Conservation (phyloP, 2,113 vertebrate species). For the Rhinolophus sinicus region DNA sequence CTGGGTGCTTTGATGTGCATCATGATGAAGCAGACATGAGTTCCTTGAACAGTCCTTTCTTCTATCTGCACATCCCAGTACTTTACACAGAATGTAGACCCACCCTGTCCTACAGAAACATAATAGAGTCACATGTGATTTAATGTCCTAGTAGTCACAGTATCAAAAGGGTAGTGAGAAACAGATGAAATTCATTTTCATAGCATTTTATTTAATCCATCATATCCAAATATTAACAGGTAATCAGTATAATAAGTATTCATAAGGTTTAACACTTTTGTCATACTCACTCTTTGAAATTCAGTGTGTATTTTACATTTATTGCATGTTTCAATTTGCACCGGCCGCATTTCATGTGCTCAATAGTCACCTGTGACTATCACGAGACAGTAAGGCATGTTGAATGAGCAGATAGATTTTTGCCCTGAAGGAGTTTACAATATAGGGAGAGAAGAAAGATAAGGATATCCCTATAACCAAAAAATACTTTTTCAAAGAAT, state of each 20-base stretch:
- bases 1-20: neutral
- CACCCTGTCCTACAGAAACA: neutral
- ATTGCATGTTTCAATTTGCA: neutral
- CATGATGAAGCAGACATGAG: neutral
- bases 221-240: neutral
- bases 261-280: neutral
- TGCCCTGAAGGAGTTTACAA: neutral
- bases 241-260: neutral
- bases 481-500: constrained; percentile 7
- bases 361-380: neutral
- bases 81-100: neutral
- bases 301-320: neutral
- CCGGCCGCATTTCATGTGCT: neutral
- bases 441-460: neutral
- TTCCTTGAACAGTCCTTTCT: neutral
- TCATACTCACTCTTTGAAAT: neutral
- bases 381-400: neutral
- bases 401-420: neutral
- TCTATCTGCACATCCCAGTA: neutral
- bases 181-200: neutral
- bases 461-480: neutral
- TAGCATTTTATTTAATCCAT: neutral
- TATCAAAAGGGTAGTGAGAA: neutral
- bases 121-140: neutral
- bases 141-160: neutral